These are phyloP conservation scores for Egretta garzetta DNA, from an alignment of 2,113 vertebrate genomes.

Conservation along the genomic window DNA sequence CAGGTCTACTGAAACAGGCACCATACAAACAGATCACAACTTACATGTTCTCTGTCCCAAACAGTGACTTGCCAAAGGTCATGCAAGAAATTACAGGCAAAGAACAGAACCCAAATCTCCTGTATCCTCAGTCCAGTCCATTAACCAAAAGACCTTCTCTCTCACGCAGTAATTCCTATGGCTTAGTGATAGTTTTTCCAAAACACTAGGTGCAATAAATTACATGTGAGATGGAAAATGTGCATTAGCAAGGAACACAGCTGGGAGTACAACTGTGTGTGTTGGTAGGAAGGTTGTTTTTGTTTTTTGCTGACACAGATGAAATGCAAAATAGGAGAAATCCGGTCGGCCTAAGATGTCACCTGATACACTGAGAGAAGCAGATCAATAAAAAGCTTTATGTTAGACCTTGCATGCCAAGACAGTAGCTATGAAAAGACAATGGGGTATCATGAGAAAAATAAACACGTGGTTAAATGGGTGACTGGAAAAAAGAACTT, in stretches of 20 bases:
- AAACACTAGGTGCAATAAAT: slow-evolving; percentile 7
- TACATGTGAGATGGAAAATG: not conserved
- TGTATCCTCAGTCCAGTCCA: not conserved
- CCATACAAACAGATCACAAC: not conserved
- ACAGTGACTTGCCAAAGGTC: not conserved
- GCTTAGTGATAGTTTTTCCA: not conserved
- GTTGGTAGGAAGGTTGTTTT: not conserved
- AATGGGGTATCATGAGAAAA: not conserved
- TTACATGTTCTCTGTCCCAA: not conserved
- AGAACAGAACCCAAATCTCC: not conserved
- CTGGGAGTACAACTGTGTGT: fast-evolving
- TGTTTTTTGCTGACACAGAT: not conserved
- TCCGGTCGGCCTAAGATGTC: slow-evolving; percentile 35
- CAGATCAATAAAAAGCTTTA: slow-evolving; percentile 43
- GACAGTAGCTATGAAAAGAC: slow-evolving; percentile 26
- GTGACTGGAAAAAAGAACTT: not conserved
- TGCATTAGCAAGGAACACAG: not conserved
- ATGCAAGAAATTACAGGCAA: not conserved
- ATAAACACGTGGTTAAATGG: slow-evolving; percentile 12
- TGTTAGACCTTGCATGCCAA: slow-evolving; percentile 5
- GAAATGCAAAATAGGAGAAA: slow-evolving; percentile 47
- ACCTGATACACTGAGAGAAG: not conserved
- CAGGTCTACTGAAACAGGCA: not conserved
- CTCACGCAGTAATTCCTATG: not conserved
- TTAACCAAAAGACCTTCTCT: not conserved